phyloP scores from a whole-genome alignment of 2,888 invertebrate species.

The Pyrochroa serraticornis region DNA sequence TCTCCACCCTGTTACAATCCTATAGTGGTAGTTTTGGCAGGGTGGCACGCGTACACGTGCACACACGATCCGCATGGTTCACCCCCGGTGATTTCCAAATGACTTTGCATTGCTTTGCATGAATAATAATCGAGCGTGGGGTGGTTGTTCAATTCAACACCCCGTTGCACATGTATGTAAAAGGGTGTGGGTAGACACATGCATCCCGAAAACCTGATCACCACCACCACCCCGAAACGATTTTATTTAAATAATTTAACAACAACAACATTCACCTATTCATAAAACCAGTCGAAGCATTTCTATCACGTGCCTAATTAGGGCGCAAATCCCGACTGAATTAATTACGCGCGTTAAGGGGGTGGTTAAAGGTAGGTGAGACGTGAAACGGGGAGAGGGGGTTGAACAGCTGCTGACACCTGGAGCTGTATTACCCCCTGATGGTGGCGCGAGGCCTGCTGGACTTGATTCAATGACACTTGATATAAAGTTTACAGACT shows the following conservation, averaged over 20 bases:
- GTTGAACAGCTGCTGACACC: conserved; percentile 31
- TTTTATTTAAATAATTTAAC: conserved; percentile 18
- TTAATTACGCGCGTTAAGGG: conserved; percentile 36
- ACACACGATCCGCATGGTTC: not conserved
- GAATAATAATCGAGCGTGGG: conserved; percentile 29
- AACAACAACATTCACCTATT: no score
- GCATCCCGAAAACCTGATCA: conserved; percentile 1
- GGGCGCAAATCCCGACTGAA: no score
- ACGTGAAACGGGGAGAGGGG: conserved; percentile 29
- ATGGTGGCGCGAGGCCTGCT: not conserved
- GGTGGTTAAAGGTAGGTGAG: conserved; percentile 34
- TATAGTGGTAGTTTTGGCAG: conserved; percentile 33
- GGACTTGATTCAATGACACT: conserved; percentile 13
- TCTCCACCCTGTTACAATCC: conserved; percentile 5
- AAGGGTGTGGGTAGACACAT: conserved; percentile 20
- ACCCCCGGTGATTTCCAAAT: no score
- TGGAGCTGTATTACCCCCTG: not conserved
- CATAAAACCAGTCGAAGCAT: no score
- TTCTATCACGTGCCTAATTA: no score
- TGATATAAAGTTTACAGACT: not conserved
- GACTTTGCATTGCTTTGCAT: conserved; percentile 32
- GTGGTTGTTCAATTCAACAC: not conserved
- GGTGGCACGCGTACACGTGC: conserved; percentile 42
- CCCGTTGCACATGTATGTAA: not conserved
- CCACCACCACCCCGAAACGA: conserved; percentile 2